These are phyloP conservation scores for Mormyrops attenuatus DNA, from an alignment of 2,797 vertebrate genomes.

Conservation along the genomic window DNA sequence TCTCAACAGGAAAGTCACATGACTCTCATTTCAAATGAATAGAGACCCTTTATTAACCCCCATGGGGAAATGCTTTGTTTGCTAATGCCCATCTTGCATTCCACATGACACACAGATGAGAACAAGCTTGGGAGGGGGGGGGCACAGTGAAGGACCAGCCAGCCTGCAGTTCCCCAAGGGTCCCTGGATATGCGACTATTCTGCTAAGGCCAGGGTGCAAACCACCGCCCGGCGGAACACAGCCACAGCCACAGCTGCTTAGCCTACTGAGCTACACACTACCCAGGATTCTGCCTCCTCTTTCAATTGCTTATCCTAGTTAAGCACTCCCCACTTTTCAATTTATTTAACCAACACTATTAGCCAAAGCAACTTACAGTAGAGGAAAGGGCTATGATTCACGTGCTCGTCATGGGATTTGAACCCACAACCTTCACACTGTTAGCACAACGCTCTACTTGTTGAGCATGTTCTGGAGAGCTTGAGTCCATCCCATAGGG, in stretches of 20 bases:
- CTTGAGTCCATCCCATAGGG: not conserved
- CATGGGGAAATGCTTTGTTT: not conserved
- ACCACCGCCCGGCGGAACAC: not conserved
- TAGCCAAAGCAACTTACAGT: not conserved
- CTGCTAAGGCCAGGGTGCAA: not conserved
- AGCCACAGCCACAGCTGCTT: not conserved
- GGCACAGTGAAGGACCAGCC: not conserved
- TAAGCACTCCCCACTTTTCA: not conserved
- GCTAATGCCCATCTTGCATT: not conserved
- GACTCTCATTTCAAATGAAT: not conserved
- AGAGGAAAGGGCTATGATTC: not conserved
- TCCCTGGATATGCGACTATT: not conserved
- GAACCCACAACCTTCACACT: not conserved
- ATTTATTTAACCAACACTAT: not conserved
- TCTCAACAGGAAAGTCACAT: not conserved
- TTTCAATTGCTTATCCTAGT: not conserved
- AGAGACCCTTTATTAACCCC: not conserved
- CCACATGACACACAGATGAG: not conserved
- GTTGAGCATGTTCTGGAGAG: not conserved
- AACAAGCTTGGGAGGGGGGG: too few species aligned
- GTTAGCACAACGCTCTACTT: not conserved
- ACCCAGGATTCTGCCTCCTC: not conserved
- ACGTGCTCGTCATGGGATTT: not conserved
- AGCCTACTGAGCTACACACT: not conserved
- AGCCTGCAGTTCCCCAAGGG: not conserved